phyloP scores from a whole-genome alignment of 2,888 invertebrate genomes.

The Beris morrisii region DNA sequence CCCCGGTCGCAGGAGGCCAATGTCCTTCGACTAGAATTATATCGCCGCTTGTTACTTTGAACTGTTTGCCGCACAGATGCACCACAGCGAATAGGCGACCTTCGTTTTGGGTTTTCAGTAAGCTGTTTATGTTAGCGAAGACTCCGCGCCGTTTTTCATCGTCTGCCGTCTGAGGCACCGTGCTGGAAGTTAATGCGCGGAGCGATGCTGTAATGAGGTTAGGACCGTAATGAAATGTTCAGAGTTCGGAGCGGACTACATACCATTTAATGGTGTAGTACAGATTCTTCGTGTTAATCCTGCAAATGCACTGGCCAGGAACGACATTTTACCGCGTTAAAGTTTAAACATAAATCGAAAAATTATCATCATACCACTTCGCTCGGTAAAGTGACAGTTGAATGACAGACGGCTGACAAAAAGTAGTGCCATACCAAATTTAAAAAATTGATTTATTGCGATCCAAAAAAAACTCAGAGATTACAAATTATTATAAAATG shows the following conservation, averaged over 20 bases:
- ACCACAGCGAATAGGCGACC: constrained; percentile 73
- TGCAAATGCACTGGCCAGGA: background rate
- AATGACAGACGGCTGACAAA: no score
- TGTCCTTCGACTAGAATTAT: constrained; percentile 78
- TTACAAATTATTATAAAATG: no score
- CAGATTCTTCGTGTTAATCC: background rate
- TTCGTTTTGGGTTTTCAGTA: constrained; percentile 44
- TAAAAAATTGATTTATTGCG: no score
- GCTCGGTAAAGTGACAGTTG: no score
- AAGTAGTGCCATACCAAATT: no score
- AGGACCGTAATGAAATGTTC: background rate
- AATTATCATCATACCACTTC: background rate
- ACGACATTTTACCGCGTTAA: background rate
- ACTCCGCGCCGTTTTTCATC: background rate
- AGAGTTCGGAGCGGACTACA: no score
- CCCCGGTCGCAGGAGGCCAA: constrained; percentile 82
- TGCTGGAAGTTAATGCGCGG: background rate
- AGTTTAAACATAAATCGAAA: background rate
- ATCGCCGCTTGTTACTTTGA: constrained; percentile 84
- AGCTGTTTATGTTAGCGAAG: constrained; percentile 43
- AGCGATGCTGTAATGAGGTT: constrained; percentile 9
- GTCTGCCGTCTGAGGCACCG: background rate
- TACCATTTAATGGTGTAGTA: background rate
- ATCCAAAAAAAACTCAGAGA: no score
- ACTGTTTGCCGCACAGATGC: constrained; percentile 80